Conservation (phyloP, 2,797 vertebrate genomes). For the Muraenolepis orangiensis region DNA sequence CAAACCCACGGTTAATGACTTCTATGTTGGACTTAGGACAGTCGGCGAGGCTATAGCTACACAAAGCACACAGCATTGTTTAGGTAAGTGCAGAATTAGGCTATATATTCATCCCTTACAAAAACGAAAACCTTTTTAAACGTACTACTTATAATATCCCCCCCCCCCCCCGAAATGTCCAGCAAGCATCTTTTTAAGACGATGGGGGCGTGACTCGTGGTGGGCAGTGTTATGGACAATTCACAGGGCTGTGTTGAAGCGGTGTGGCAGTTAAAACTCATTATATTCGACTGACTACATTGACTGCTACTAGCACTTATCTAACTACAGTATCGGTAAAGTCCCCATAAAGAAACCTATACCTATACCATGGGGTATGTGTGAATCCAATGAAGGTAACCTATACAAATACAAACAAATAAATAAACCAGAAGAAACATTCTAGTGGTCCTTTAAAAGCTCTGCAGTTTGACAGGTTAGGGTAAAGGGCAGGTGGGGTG, state of each 20-base stretch:
- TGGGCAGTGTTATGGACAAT: slow-evolving; percentile 70
- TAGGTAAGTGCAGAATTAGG: slow-evolving; percentile 25
- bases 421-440: slow-evolving; percentile 69
- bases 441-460: slow-evolving; percentile 77
- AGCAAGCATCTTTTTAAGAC: slow-evolving; percentile 52
- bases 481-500: slow-evolving; percentile 55
- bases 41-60: slow-evolving; percentile 28
- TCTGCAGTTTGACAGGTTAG: slow-evolving; percentile 68
- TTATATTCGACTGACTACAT: slow-evolving; percentile 56
- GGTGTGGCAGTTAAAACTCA: slow-evolving; percentile 59
- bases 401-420: slow-evolving; percentile 45
- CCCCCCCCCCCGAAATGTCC: slow-evolving; percentile 38
- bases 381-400: neutral
- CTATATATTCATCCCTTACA: slow-evolving; percentile 34
- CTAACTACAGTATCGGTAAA: slow-evolving; percentile 56
- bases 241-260: slow-evolving; percentile 63
- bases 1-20: slow-evolving; percentile 37
- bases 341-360: slow-evolving; percentile 52
- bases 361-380: slow-evolving; percentile 54
- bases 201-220: slow-evolving; percentile 34
- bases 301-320: slow-evolving; percentile 57
- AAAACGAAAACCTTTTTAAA: slow-evolving; percentile 39
- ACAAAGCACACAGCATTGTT: slow-evolving; percentile 28
- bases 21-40: slow-evolving; percentile 65
- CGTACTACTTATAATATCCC: slow-evolving; percentile 37